Evolutionary conservation across 1,140 invertebrate genomes (phyloP), one percentile per base, ranked within the genome.

Genomic region (Galendromus occidentalis): DNA sequence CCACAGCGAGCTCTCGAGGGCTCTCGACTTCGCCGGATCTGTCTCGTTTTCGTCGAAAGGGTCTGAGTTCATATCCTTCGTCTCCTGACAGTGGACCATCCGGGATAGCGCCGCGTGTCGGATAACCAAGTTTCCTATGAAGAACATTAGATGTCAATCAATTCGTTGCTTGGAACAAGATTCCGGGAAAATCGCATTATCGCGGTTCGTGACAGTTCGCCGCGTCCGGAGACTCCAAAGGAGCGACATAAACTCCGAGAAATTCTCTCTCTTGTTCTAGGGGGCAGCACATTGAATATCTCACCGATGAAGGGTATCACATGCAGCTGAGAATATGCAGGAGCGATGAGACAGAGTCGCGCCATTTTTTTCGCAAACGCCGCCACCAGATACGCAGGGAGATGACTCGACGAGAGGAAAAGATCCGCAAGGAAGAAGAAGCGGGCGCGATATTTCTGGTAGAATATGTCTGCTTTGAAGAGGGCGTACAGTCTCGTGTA

Each of bases 401-500:
- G 78, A 80, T 96, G 90, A 0, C 87, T 90, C 45, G 92, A 97
- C 67, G 85, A 85, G 0, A 98, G 78, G 75, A 97, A 97, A 42
- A 93, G 79, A 74, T 95, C 88, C 0, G 87, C 80, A 25, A 95
- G 79, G 73, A 89, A 86, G 74, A 95, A 87, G 69, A 77, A 78
- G 65, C 90, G 79, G 1, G 85, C 82, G 75, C 88, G 87, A 74
- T 91, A 93, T 72, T 90, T 89, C 12, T 86, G 88, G 72, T 88
- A 84, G 73, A 96, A 89, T 67, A 96, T 85, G 69, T 86, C 84
- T 0, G 88, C 86, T 71, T 87, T 84, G 70, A 95, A 86, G 81
- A 98, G 84, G 0, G 85, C 84, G 77, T 98, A 98, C 4, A 98
- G 78, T 73, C 95, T 91, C 64, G 82, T 82, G 74, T 91, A 98